Evolutionary conservation across 2,797 vertebrate species (phyloP), one percentile per base, ranked within the genome.

Genomic region (Cryptoblepharus egeriae): DNA sequence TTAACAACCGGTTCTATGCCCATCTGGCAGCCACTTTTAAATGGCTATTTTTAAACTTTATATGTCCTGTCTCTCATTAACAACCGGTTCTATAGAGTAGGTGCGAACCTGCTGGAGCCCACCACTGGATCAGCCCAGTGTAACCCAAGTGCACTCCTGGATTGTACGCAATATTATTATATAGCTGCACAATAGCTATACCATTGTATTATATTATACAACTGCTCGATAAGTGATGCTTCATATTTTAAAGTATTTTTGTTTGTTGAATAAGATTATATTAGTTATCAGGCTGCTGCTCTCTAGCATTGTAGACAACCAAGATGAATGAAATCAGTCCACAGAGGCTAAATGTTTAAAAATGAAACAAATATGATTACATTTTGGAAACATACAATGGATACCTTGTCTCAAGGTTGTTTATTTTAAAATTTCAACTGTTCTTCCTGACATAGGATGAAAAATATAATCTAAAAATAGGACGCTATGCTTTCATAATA

Each of bases 201-300:
- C 45, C 39, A 42, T 42, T 4, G 4, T 42, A 42, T 42, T 9
- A 11, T 49, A 12, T 49, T 49, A 49, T 49, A 49, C 45, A 49
- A 49, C 6, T 49, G 11, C 11, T 49, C 9, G 39, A 4, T 42
- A 42, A 42, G 39, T 42, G 45, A 49, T 49, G 9, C 2, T 90
- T 77, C 49, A 75, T 84, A 68, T 90, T 77, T 83, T 45, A 86
- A 88, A 80, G 39, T 39, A 45, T 79, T 75, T 77, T 57, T 79
- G 71, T 39, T 69, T 85, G 75, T 81, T 64, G 74, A 67, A 64
- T 76, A 89, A 83, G 3, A 22, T 69, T 24, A 85, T 88, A 78
- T 81, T 78, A 71, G 70, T 81, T 89, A 74, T 81, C 12, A 58
- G 67, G 39, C 1, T 26, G 1, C 67, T 4, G n/a, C 20, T 63